Percentiles rank a stretch among this genome's conserved stretches.
Conservation (phyloP, 2,113 vertebrate genomes). For the Speoplatyrhinus poulsoni region DNA sequence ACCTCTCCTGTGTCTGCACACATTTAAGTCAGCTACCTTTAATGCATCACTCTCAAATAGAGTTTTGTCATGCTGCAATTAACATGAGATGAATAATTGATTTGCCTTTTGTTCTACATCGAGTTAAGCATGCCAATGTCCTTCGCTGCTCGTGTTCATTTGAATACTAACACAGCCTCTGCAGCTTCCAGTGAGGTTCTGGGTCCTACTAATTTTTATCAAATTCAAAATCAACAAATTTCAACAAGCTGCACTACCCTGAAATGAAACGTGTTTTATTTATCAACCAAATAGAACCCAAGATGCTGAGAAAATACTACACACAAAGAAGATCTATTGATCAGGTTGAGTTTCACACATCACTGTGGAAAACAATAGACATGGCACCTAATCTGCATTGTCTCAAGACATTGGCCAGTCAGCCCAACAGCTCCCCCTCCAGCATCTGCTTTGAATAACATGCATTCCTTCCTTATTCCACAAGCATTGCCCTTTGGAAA, state of each 20-base stretch:
- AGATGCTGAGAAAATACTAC: no score
- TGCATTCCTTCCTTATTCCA: no score
- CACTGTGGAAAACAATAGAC: no score
- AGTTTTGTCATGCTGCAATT: conserved; percentile 19
- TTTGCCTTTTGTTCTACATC: conserved; percentile 28
- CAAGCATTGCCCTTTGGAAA: no score
- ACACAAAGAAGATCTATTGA: no score
- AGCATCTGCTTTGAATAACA: no score
- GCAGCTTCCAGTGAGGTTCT: not conserved
- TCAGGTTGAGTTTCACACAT: no score
- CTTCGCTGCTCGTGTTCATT: conserved; percentile 14
- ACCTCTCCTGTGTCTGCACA: not conserved
- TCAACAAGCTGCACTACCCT: not conserved
- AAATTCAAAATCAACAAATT: not conserved
- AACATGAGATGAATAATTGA: conserved; percentile 36
- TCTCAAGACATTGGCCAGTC: no score
- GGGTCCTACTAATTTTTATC: not conserved
- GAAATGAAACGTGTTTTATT: not conserved
- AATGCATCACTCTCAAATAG: not conserved
- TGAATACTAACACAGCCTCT: conserved; percentile 1
- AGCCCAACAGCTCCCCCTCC: no score
- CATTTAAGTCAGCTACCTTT: not conserved
- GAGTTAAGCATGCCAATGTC: conserved; percentile 8
- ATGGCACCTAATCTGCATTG: no score
- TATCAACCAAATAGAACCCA: not conserved